Evolutionary conservation across 2,113 vertebrate genomes (phyloP), one percentile per base, ranked within the genome.

Genomic region (Nothoprocta perdicaria): DNA sequence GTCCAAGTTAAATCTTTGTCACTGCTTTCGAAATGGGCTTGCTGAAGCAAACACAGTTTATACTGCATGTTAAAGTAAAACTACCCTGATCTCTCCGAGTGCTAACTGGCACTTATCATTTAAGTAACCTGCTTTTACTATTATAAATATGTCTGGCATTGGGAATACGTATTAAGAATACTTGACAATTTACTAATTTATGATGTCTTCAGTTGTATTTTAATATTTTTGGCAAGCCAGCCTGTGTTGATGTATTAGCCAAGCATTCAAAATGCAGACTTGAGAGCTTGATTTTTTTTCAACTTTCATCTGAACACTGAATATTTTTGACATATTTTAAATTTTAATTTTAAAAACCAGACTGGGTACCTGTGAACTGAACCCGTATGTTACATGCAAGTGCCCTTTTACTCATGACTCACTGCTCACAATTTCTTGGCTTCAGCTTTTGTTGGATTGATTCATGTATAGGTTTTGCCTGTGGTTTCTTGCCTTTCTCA

Each of bases 141-240:
- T 96, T 95, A 81, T 84, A 95, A 88, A 80, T 80, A 72, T 94
- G 94, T 93, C 97, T 97, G 96, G 90, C 94, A 93, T 95, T 87
- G 90, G 91, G 68, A 88, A 96, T 93, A 93, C 53, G 65, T 94
- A 97, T 96, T 96, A 96, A 77, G 92, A 94, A 71, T 89, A 95
- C 90, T 95, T 95, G 95, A 97, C 93, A 97, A 94, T 93, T 97
- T 93, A 96, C 96, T 97, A 97, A 97, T 97, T 97, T 97, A 97
- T 96, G 87, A 96, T 96, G 81, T 95, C 96, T 97, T 94, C 90
- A 92, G 87, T 97, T 95, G 74, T 97, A 95, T 97, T 97, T 97
- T 96, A 86, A 88, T 97, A 92, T 94, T 96, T 97, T 95, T 96
- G 96, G 95, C 95, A 97, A 95, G 94, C 68, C 94, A 97, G 92